These are phyloP conservation scores for Antheraea pernyi DNA, from an alignment of 1,140 invertebrate genomes.

Conservation along the genomic window DNA sequence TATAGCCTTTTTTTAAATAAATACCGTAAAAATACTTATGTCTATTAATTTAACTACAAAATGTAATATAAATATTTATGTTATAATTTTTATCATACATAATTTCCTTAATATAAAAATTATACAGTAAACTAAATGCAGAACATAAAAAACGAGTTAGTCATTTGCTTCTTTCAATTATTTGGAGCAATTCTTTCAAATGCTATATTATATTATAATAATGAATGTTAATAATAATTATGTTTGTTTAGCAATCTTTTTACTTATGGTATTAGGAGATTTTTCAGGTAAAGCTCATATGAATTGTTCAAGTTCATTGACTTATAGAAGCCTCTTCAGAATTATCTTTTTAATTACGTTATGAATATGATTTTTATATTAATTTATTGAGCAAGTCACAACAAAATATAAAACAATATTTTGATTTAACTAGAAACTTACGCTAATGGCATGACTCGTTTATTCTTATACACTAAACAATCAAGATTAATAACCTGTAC, in stretches of 20 bases:
- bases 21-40: neutral
- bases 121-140: neutral
- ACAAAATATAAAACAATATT: conserved; percentile 25
- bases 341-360: neutral
- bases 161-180: too few relatives aligned
- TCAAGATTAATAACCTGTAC: conserved; percentile 52
- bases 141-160: too few relatives aligned
- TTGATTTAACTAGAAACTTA: conserved; percentile 29
- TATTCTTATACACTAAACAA: conserved; percentile 44
- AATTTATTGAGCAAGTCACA: conserved; percentile 22
- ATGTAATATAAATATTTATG: neutral
- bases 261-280: too few relatives aligned
- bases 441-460: conserved; percentile 75
- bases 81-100: neutral
- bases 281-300: neutral
- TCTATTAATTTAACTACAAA: neutral
- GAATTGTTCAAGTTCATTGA: neutral
- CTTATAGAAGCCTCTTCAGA: neutral
- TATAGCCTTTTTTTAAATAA: neutral
- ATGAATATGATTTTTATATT: neutral
- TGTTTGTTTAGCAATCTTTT: too few relatives aligned
- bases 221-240: neutral
- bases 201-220: too few relatives aligned
- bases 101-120: neutral
- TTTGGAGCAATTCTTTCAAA: neutral